phyloP scores from a whole-genome alignment of 2,113 vertebrate species.

The Corythaixoides concolor region DNA sequence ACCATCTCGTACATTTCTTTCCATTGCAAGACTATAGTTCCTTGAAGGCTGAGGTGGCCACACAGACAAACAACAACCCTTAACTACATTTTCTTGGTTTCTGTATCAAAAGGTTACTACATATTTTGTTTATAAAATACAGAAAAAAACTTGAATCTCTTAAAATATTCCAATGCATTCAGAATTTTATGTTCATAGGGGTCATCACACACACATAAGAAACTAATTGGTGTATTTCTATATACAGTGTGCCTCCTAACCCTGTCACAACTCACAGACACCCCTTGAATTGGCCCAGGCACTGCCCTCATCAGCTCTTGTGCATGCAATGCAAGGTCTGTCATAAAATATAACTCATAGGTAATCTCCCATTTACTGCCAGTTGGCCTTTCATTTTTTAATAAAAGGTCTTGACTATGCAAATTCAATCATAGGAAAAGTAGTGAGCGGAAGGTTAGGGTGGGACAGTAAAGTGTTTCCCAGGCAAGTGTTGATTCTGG shows the following conservation, averaged over 20 bases:
- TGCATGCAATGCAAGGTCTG: background rate
- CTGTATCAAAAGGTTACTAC: background rate
- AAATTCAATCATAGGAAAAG: background rate
- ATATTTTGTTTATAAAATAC: background rate
- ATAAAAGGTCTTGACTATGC: background rate
- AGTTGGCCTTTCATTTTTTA: background rate
- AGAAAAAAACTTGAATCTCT: background rate
- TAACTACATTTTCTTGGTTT: background rate
- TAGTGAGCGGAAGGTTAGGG: background rate
- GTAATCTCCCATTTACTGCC: background rate
- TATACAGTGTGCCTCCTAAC: background rate
- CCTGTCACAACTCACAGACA: background rate
- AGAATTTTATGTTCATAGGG: background rate
- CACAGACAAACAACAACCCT: background rate
- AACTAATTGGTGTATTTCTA: background rate
- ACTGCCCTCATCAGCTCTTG: background rate
- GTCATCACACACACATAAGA: background rate
- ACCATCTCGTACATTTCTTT: background rate
- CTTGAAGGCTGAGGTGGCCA: background rate
- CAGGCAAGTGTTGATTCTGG: slow-evolving; percentile 60
- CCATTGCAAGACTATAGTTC: background rate
- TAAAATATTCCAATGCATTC: background rate
- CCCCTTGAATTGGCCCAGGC: background rate
- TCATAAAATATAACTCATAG: background rate
- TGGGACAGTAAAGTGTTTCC: slow-evolving; percentile 42